phyloP scores from a whole-genome alignment of 2,888 invertebrate genomes.

The Drosophila pegasa region DNA sequence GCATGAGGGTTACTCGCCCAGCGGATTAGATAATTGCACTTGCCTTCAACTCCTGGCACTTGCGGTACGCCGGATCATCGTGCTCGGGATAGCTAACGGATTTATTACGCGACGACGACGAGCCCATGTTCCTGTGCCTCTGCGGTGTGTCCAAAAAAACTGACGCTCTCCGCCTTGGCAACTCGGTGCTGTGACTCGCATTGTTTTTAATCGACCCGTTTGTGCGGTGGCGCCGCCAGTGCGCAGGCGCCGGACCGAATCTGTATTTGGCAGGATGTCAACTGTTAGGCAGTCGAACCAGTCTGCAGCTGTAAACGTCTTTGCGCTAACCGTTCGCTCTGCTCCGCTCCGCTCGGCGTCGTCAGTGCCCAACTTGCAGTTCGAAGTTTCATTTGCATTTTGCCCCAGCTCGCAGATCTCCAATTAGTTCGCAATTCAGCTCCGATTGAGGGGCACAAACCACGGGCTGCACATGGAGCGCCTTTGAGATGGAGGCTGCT shows the following conservation, averaged over 20 bases:
- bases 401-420: no score
- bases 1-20: background rate
- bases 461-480: slow-evolving; percentile 6
- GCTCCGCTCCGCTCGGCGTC: no score
- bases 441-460: no score
- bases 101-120: slow-evolving; percentile 66
- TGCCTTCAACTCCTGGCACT: slow-evolving; percentile 81
- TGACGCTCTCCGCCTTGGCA: slow-evolving; percentile 11
- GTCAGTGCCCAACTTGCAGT: background rate
- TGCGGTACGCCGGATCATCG: slow-evolving; percentile 80
- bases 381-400: background rate
- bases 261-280: slow-evolving; percentile 13
- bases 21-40: slow-evolving; percentile 33
- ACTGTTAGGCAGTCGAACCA: slow-evolving; percentile 40
- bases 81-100: slow-evolving; percentile 67
- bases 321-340: slow-evolving; percentile 34
- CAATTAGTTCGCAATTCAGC: no score
- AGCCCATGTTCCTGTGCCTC: slow-evolving; percentile 68
- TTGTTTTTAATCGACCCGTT: slow-evolving; percentile 47
- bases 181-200: slow-evolving; percentile 6
- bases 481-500: slow-evolving; percentile 5
- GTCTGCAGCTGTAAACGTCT: slow-evolving; percentile 19
- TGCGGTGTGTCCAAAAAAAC: background rate
- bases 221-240: background rate
- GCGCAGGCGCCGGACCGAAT: slow-evolving; percentile 52